Percentiles rank a stretch among this genome's conserved stretches.
Conservation (phyloP, 2,888 invertebrate genomes). For the Tipula lateralis region DNA sequence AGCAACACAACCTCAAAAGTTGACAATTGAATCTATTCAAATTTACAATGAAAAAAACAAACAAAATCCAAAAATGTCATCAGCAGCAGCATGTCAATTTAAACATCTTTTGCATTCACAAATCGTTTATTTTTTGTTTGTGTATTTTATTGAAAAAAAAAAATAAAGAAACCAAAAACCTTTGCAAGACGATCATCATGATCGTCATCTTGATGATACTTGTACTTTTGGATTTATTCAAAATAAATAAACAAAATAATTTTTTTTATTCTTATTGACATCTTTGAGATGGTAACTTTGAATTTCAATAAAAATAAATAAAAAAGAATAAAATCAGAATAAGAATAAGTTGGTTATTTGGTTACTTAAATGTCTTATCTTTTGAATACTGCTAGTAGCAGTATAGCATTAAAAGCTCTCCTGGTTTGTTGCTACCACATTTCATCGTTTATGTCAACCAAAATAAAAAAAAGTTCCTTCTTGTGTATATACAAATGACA, state of each 20-base stretch:
- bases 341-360: slow-evolving; percentile 5
- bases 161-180: not conserved
- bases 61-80: not conserved
- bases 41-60: not conserved
- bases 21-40: not conserved
- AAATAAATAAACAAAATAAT: not conserved
- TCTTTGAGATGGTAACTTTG: not conserved
- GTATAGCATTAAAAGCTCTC: not conserved
- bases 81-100: not conserved
- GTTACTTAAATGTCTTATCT: not conserved
- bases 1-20: not conserved
- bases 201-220: not conserved
- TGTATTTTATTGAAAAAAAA: not conserved
- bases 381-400: not conserved
- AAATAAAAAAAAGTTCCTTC: not conserved
- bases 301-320: not conserved
- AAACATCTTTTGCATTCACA: not conserved
- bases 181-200: not conserved
- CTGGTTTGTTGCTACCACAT: not conserved
- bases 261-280: not conserved
- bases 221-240: not conserved
- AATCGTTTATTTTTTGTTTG: not conserved
- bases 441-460: slow-evolving; percentile 9
- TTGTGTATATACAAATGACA: not conserved
- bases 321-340: not conserved